Evolutionary conservation across 2,888 invertebrate species (phyloP).

Genomic region (Drosophila putrida): DNA sequence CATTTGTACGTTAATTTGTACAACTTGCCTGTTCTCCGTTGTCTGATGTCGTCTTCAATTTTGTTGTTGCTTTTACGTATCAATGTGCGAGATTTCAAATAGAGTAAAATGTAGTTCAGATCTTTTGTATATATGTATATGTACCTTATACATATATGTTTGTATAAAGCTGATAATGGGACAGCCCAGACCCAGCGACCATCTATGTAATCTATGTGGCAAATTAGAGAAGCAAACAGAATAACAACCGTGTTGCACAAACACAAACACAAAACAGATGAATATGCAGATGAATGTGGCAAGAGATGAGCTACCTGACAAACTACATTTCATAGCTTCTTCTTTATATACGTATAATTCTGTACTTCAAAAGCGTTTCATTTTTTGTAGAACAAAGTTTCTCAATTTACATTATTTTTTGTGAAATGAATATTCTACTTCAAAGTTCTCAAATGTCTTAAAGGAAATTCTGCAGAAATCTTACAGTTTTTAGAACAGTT

Average conservation of each 20-base stretch:
- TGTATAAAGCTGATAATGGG: slow-evolving; percentile 62
- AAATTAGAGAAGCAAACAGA: slow-evolving; percentile 68
- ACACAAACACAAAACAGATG: slow-evolving; percentile 16
- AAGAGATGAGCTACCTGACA: slow-evolving; percentile 29
- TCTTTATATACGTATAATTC: neutral
- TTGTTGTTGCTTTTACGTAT: slow-evolving; percentile 68
- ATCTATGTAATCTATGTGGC: slow-evolving; percentile 46
- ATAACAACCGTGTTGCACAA: slow-evolving; percentile 13
- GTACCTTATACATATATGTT: slow-evolving; percentile 9
- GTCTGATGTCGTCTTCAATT: slow-evolving; percentile 40
- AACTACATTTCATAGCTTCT: neutral
- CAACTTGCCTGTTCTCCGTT: slow-evolving; percentile 48
- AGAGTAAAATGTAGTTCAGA: slow-evolving; percentile 74
- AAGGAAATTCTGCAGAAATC: no score
- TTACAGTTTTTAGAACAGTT: neutral
- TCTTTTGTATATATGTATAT: slow-evolving; percentile 30
- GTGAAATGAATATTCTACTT: no score
- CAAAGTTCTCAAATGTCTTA: no score
- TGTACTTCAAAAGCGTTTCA: no score
- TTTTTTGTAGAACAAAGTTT: no score
- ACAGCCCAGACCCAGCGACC: slow-evolving; percentile 15
- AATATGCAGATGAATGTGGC: slow-evolving; percentile 12
- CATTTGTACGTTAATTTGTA: slow-evolving; percentile 80
- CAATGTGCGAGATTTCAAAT: slow-evolving; percentile 79
- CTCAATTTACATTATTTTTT: no score